These are phyloP conservation scores for Hippocampus abdominalis DNA, from an alignment of 2,113 vertebrate genomes.

Conservation along the genomic window DNA sequence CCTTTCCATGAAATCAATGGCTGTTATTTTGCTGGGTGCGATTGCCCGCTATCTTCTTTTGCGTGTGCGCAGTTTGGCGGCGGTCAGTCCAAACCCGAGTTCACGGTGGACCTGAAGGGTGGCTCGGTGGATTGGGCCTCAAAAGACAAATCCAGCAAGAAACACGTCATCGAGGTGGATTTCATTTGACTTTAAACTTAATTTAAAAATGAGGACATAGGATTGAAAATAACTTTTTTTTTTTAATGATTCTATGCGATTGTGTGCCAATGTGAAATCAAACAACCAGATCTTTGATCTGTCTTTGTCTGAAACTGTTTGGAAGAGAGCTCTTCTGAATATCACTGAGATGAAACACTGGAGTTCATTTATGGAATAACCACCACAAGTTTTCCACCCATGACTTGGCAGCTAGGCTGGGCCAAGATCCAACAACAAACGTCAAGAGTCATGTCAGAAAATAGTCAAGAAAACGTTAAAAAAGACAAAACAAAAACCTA, in stretches of 20 bases:
- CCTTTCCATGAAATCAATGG: background rate
- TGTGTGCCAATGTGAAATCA: background rate
- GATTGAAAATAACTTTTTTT: background rate
- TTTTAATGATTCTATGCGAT: background rate
- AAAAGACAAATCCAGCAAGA: constrained; percentile 97
- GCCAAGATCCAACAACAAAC: background rate
- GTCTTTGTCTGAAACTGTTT: background rate
- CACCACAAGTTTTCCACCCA: background rate
- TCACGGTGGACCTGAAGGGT: constrained; percentile 89
- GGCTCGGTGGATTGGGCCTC: constrained; percentile 86
- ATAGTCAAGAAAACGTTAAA: background rate
- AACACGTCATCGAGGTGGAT: constrained; percentile 89
- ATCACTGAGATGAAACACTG: too few relatives aligned
- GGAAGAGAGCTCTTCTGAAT: background rate
- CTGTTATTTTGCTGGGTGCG: background rate
- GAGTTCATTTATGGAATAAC: too few relatives aligned
- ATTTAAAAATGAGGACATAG: background rate
- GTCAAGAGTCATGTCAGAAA: background rate
- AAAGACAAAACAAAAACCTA: background rate
- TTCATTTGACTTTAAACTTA: background rate
- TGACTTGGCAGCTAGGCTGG: background rate
- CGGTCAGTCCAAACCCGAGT: constrained; percentile 90
- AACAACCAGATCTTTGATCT: background rate
- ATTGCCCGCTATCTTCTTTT: constrained; percentile 29
- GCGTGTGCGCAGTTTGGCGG: constrained; percentile 77